Evolutionary conservation across 2,888 invertebrate genomes (phyloP).

Genomic region (Parasteatoda lunata): DNA sequence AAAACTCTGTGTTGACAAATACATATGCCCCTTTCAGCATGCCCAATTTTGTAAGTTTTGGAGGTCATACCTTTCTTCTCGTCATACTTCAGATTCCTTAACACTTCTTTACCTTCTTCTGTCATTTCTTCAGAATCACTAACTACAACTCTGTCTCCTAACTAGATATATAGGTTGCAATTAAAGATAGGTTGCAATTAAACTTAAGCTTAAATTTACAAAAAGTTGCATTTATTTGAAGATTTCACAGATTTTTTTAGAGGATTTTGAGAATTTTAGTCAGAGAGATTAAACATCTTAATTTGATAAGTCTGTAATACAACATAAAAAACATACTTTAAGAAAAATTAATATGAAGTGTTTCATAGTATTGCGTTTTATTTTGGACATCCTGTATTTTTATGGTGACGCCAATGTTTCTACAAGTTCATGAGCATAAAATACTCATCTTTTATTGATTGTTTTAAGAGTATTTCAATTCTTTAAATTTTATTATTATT

Average conservation of each 20-base stretch:
- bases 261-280: background rate
- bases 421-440: too few species aligned
- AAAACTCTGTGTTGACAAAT: too few species aligned
- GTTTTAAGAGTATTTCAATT: too few species aligned
- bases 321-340: too few species aligned
- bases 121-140: constrained; percentile 28
- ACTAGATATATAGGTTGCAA: constrained; percentile 7
- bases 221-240: background rate
- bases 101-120: constrained; percentile 35
- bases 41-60: too few species aligned
- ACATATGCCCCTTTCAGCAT: too few species aligned
- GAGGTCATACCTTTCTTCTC: constrained; percentile 44
- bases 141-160: constrained; percentile 38
- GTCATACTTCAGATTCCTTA: constrained; percentile 36
- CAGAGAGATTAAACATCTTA: background rate
- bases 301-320: background rate
- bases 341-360: too few species aligned
- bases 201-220: background rate
- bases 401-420: too few species aligned
- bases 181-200: background rate
- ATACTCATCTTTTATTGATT: too few species aligned
- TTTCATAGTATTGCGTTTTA: too few species aligned
- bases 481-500: too few species aligned
- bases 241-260: background rate
- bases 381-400: too few species aligned